Percentiles rank a stretch among this genome's conserved stretches.
Evolutionary conservation across 2,797 vertebrate species (phyloP).

Genomic region (Molossus molossus): DNA sequence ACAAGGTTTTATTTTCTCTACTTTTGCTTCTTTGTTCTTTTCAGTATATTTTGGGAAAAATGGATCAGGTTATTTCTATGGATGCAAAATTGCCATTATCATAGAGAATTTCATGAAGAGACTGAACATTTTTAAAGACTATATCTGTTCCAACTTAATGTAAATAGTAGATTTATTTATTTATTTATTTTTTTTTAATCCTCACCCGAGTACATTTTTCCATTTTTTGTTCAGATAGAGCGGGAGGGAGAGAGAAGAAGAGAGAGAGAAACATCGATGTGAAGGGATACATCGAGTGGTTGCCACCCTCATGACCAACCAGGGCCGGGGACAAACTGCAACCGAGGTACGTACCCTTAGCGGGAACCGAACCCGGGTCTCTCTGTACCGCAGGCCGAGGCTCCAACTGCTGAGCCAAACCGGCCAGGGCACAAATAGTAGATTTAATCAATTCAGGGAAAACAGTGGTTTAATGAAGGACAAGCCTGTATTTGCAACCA

Average conservation of each 20-base stretch:
- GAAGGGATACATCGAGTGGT: too few relatives aligned
- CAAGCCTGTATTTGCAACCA: neutral
- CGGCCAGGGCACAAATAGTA: neutral
- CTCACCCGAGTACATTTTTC: too few relatives aligned
- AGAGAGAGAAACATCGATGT: too few relatives aligned
- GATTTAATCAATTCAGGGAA: neutral
- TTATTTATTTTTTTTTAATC: too few relatives aligned
- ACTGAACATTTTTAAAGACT: neutral
- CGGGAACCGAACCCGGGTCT: too few relatives aligned
- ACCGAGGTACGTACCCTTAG: too few relatives aligned
- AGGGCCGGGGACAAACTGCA: too few relatives aligned
- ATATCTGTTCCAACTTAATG: neutral
- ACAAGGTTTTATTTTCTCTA: constrained; percentile 7
- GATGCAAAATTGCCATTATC: neutral
- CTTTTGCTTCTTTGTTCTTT: constrained; percentile 3
- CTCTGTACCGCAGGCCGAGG: too few relatives aligned
- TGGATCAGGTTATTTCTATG: neutral
- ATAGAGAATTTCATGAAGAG: neutral
- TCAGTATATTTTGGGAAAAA: neutral
- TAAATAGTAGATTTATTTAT: neutral
- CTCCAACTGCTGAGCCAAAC: too few relatives aligned
- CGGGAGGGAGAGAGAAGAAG: too few relatives aligned
- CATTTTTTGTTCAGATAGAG: too few relatives aligned
- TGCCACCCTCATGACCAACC: too few relatives aligned
- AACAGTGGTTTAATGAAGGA: neutral